Conservation (phyloP, 2,888 invertebrate genomes). For the Tridacna gigas region DNA sequence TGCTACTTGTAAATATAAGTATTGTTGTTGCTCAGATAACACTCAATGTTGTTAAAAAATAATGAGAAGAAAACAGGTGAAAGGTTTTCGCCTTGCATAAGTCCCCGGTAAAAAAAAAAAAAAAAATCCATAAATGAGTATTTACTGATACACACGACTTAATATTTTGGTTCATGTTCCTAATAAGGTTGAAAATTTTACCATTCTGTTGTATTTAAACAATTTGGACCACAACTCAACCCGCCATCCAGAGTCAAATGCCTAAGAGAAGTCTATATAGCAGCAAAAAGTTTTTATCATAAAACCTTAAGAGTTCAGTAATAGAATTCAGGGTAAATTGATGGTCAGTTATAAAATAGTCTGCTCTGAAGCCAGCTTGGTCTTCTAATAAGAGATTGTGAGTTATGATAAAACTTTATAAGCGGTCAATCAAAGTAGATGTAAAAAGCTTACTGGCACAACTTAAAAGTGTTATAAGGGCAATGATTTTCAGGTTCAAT, state of each 20-base stretch:
- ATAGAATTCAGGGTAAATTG: slow-evolving; percentile 15
- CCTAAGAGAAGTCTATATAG: slow-evolving; percentile 24
- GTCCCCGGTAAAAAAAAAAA: neutral
- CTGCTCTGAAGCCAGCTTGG: slow-evolving; percentile 31
- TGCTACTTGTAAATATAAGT: no score
- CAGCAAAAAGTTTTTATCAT: slow-evolving; percentile 24
- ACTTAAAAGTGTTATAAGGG: slow-evolving; percentile 36
- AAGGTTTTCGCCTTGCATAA: slow-evolving; percentile 24
- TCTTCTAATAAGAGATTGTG: no score
- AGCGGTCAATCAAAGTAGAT: slow-evolving; percentile 29
- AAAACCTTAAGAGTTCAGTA: slow-evolving; percentile 1
- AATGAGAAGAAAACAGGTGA: slow-evolving; percentile 11
- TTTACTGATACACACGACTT: slow-evolving; percentile 14
- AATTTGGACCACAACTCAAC: slow-evolving; percentile 24
- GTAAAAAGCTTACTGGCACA: no score
- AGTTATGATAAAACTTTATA: slow-evolving; percentile 5
- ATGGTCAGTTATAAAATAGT: slow-evolving; percentile 18
- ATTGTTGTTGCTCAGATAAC: no score
- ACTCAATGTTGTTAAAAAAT: slow-evolving; percentile 22
- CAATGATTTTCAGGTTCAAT: slow-evolving; percentile 25
- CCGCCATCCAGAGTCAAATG: slow-evolving; percentile 19
- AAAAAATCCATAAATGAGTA: neutral
- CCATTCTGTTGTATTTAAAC: slow-evolving; percentile 13
- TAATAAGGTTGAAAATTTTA: slow-evolving; percentile 18
- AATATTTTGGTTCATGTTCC: slow-evolving; percentile 22